These are phyloP conservation scores for Limnothrissa miodon DNA, from an alignment of 2,113 vertebrate genomes.

Conservation along the genomic window DNA sequence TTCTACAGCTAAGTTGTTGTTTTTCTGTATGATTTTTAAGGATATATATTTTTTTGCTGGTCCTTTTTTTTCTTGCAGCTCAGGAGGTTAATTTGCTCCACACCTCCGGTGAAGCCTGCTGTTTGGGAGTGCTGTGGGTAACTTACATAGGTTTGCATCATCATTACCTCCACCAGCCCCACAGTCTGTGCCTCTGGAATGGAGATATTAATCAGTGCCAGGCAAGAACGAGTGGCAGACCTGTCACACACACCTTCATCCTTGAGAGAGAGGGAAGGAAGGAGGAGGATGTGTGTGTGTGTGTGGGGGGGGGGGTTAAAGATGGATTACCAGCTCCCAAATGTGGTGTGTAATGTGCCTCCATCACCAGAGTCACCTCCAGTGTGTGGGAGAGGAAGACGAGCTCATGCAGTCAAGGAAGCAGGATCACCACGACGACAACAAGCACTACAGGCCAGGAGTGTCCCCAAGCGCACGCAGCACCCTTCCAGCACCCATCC, in stretches of 20 bases:
- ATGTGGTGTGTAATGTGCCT: neutral
- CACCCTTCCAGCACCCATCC: neutral
- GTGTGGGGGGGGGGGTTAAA: neutral
- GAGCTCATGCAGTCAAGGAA: neutral
- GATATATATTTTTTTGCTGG: neutral
- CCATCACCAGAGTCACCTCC: neutral
- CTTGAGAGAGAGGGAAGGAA: constrained; percentile 38
- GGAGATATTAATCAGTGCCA: constrained; percentile 62
- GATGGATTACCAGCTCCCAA: neutral
- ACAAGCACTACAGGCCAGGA: neutral
- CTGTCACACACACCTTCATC: constrained; percentile 52
- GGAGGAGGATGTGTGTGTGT: neutral
- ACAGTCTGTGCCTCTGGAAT: constrained; percentile 42
- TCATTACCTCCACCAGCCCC: constrained; percentile 54
- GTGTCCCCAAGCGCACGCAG: neutral
- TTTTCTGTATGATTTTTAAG: neutral
- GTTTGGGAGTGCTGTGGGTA: neutral
- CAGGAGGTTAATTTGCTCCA: neutral
- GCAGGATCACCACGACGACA: neutral
- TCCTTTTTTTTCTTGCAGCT: neutral
- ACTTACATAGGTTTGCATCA: constrained; percentile 32
- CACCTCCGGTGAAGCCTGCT: neutral
- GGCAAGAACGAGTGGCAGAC: constrained; percentile 43
- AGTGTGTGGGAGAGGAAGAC: neutral
- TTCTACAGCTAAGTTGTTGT: neutral